phyloP scores from a whole-genome alignment of 2,797 vertebrate genomes.

The Clarias pachynema region DNA sequence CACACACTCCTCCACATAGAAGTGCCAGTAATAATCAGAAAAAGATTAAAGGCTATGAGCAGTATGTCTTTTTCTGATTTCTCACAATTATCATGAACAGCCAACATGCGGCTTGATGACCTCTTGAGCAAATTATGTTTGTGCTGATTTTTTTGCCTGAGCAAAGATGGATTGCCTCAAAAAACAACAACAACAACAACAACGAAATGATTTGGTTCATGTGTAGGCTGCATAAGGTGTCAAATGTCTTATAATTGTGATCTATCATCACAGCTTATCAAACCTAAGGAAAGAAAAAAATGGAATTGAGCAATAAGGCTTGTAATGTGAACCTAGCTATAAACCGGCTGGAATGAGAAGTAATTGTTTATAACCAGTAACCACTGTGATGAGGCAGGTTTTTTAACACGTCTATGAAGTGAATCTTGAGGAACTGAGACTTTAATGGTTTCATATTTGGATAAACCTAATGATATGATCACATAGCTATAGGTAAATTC shows the following conservation, averaged over 20 bases:
- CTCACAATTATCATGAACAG: not conserved
- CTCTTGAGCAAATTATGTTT: not conserved
- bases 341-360: slow-evolving; percentile 7
- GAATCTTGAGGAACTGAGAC: not conserved
- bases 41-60: not conserved
- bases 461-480: slow-evolving; percentile 7
- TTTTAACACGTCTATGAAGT: slow-evolving; percentile 3
- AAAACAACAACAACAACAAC: not conserved
- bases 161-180: not conserved
- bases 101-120: not conserved
- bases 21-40: not conserved
- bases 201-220: not conserved
- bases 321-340: slow-evolving; percentile 21
- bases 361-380: slow-evolving; percentile 35
- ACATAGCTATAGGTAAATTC: slow-evolving; percentile 25
- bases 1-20: not conserved
- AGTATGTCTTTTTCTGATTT: not conserved
- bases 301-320: slow-evolving; percentile 19
- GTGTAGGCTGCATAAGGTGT: not conserved
- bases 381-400: slow-evolving; percentile 45
- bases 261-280: not conserved
- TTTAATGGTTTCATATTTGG: slow-evolving; percentile 8
- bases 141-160: not conserved
- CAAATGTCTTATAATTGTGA: not conserved
- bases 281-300: not conserved